These are phyloP conservation scores for Otus sunia DNA, from an alignment of 2,113 vertebrate species.

Conservation along the genomic window DNA sequence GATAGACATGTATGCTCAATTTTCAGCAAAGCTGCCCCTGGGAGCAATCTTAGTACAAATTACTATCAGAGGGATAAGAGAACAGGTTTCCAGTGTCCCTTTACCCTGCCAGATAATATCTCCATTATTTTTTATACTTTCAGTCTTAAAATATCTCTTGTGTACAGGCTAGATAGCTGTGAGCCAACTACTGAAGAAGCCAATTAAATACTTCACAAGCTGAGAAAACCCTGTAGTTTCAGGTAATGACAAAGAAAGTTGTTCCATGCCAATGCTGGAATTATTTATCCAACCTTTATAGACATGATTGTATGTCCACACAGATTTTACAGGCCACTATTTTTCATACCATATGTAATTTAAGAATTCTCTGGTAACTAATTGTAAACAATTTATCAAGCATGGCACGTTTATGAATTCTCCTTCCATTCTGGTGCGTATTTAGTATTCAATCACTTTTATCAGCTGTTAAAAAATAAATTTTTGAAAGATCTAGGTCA, in stretches of 20 bases:
- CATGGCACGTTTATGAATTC: neutral
- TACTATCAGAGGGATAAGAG: neutral
- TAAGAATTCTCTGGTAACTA: constrained; percentile 22
- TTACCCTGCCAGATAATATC: neutral
- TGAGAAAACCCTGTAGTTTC: neutral
- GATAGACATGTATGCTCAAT: neutral
- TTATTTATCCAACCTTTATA: neutral
- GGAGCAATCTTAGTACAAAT: neutral
- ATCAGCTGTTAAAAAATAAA: neutral
- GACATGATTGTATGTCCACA: neutral
- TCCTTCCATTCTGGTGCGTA: neutral
- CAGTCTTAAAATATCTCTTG: neutral
- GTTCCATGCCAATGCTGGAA: neutral
- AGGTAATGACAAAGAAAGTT: neutral
- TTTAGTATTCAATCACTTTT: neutral
- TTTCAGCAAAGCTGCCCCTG: neutral
- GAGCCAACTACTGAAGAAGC: neutral
- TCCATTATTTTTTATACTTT: neutral
- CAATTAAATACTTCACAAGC: neutral
- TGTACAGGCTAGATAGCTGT: neutral
- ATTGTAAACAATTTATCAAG: neutral
- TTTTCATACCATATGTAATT: neutral
- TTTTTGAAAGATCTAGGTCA: neutral
- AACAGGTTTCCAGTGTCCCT: neutral
- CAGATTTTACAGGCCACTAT: neutral